These are phyloP conservation scores for Arctopsyche grandis DNA, from an alignment of 1,140 invertebrate species.

Conservation along the genomic window DNA sequence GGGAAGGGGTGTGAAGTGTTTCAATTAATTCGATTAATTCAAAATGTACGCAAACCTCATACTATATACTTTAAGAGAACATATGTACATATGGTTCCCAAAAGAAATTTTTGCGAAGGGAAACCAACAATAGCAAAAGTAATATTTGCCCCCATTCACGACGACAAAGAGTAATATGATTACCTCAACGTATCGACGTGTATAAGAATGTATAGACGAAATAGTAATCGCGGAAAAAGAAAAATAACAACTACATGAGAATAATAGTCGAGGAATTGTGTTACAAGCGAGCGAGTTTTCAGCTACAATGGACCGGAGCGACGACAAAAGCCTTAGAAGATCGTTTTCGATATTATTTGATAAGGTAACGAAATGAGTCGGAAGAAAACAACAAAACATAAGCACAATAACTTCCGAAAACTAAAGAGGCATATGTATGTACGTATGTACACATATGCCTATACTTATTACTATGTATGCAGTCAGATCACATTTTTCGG, in stretches of 20 bases:
- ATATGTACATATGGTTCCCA: too few species aligned
- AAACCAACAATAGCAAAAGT: too few species aligned
- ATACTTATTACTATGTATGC: too few species aligned
- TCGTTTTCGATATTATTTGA: neutral
- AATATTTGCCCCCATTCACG: neutral
- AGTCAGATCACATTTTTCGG: too few species aligned
- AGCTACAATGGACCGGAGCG: neutral
- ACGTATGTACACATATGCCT: too few species aligned
- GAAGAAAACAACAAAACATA: neutral
- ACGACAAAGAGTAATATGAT: neutral
- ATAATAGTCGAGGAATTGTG: neutral
- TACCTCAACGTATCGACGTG: neutral
- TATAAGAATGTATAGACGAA: neutral
- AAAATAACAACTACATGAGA: neutral
- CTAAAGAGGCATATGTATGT: too few species aligned
- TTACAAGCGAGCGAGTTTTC: neutral
- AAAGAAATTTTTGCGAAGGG: too few species aligned
- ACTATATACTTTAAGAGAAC: too few species aligned
- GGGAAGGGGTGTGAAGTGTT: too few species aligned
- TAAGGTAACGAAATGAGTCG: neutral
- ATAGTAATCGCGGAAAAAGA: neutral
- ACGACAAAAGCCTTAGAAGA: neutral
- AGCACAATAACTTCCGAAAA: neutral
- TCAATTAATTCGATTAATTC: too few species aligned
- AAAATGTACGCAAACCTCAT: too few species aligned